phyloP scores from a whole-genome alignment of 2,797 vertebrate species.

The Alectoris magna region DNA sequence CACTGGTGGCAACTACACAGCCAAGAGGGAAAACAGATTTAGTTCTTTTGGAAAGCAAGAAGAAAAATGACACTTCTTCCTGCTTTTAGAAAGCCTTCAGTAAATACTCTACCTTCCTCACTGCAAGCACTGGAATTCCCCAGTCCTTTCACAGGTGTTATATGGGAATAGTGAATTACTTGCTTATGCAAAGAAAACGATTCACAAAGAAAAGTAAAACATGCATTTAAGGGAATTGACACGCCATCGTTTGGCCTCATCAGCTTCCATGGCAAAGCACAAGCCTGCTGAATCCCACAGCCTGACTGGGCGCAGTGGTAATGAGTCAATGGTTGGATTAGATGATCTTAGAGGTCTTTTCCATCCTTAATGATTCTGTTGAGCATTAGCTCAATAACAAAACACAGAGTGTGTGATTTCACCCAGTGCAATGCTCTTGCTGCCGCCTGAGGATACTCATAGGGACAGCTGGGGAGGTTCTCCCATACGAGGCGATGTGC shows the following conservation, averaged over 20 bases:
- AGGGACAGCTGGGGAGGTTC: neutral
- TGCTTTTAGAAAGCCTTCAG: neutral
- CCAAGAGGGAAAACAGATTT: neutral
- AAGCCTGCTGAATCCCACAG: neutral
- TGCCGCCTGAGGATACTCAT: neutral
- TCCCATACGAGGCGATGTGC: accelerated
- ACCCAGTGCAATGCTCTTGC: neutral
- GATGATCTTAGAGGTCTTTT: no score
- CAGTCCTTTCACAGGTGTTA: neutral
- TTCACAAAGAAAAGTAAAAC: neutral
- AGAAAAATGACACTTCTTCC: neutral
- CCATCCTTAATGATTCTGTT: no score
- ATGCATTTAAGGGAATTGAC: neutral
- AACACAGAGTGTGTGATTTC: neutral
- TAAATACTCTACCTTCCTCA: neutral
- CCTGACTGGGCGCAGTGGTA: no score
- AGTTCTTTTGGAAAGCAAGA: neutral
- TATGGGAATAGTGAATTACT: neutral
- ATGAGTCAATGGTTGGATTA: no score
- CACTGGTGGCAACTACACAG: neutral
- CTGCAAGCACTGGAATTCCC: neutral
- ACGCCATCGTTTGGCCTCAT: neutral
- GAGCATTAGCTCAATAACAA: no score
- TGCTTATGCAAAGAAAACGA: neutral
- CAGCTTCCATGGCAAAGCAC: neutral